A percentile compares a stretch with the other conserved stretches of the same genome.
Evolutionary conservation across 2,888 invertebrate genomes (phyloP).

Genomic region (Chalcosyrphus nemorum): DNA sequence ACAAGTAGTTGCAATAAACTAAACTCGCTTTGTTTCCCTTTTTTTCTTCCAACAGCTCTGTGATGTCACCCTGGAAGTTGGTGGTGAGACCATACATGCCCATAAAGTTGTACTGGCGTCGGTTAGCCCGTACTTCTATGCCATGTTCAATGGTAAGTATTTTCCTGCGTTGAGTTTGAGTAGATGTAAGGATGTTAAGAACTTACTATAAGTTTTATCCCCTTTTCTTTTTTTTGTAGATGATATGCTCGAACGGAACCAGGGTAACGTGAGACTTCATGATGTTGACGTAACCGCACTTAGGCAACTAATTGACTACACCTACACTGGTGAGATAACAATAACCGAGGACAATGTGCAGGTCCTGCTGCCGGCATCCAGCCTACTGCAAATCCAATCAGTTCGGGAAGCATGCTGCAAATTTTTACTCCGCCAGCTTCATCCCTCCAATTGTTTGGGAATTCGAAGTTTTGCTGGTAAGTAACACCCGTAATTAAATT

Average conservation of each 20-base stretch:
- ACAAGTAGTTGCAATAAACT: conserved; percentile 39
- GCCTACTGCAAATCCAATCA: conserved; percentile 87
- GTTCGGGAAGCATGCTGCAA: conserved; percentile 89
- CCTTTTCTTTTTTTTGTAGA: conserved; percentile 75
- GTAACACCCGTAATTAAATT: conserved; percentile 31
- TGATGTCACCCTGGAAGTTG: conserved; percentile 86
- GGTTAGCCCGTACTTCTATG: conserved; percentile 89
- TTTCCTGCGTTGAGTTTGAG: conserved; percentile 13
- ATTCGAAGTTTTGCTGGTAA: conserved; percentile 86
- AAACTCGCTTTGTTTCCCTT: no score
- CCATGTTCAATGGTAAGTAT: conserved; percentile 83
- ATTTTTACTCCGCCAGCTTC: conserved; percentile 88
- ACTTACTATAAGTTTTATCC: background rate
- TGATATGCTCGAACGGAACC: conserved; percentile 82
- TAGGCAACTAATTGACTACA: conserved; percentile 87
- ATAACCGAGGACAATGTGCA: conserved; percentile 88
- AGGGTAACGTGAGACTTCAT: conserved; percentile 80
- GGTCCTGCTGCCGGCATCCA: conserved; percentile 88
- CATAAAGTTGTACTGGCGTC: conserved; percentile 90
- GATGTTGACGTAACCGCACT: conserved; percentile 85
- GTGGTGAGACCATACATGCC: conserved; percentile 86
- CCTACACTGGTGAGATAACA: conserved; percentile 88
- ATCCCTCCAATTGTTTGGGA: conserved; percentile 90
- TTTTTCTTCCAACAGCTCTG: conserved; percentile 78
- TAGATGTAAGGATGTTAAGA: background rate